These are phyloP conservation scores for Montifringilla adamsi DNA, from an alignment of 2,113 vertebrate genomes.

Conservation along the genomic window DNA sequence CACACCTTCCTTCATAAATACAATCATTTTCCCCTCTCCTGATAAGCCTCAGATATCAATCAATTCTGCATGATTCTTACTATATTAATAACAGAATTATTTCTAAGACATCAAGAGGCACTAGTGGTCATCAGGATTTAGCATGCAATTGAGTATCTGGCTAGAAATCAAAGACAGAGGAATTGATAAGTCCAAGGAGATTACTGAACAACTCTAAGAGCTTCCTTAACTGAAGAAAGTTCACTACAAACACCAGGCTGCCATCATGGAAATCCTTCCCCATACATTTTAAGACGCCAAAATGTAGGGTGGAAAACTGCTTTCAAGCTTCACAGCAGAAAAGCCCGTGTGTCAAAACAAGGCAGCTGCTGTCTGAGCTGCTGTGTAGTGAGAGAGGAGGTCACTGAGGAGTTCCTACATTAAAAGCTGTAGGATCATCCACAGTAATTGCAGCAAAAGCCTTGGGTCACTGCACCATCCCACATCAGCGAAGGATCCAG, in stretches of 20 bases:
- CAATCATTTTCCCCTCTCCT: background rate
- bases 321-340: background rate
- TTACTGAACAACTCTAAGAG: background rate
- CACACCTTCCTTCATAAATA: background rate
- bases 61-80: background rate
- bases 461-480: background rate
- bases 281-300: background rate
- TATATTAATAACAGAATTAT: background rate
- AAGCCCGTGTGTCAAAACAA: background rate
- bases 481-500: rapidly evolving
- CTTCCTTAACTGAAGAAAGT: background rate
- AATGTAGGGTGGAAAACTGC: background rate
- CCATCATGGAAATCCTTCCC: background rate
- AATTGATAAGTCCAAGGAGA: background rate
- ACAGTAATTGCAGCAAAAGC: background rate
- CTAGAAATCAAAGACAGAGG: background rate
- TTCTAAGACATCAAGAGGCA: conserved; percentile 11
- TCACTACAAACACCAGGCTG: background rate
- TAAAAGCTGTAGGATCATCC: rapidly evolving
- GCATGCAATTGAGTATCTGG: background rate
- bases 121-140: background rate
- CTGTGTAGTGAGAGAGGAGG: background rate
- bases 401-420: background rate
- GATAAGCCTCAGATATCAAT: background rate
- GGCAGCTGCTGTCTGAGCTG: background rate